phyloP scores from a whole-genome alignment of 1,140 invertebrate species.

The Ceratina calcarata region DNA sequence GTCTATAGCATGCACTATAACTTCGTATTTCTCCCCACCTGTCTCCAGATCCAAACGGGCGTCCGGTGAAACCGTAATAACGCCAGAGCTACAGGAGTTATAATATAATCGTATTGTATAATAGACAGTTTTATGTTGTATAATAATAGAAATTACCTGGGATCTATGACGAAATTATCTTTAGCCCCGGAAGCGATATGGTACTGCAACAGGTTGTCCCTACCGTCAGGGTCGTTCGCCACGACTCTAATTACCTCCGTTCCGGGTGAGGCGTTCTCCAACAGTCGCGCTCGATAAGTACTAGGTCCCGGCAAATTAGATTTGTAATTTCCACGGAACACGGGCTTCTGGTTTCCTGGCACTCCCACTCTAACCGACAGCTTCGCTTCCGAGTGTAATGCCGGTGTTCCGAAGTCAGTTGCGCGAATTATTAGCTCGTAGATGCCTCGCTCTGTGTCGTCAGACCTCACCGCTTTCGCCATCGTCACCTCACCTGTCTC shows the following conservation, averaged over 20 bases:
- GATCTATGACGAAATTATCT: slow-evolving; percentile 90
- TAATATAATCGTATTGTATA: too few species aligned
- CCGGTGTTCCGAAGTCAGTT: slow-evolving; percentile 86
- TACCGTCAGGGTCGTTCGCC: slow-evolving; percentile 88
- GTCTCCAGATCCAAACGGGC: slow-evolving; percentile 87
- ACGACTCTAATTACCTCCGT: slow-evolving; percentile 86
- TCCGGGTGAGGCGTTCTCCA: slow-evolving; percentile 86
- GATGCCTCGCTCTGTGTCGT: slow-evolving; percentile 87
- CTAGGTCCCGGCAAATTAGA: slow-evolving; percentile 82
- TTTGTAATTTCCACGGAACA: slow-evolving; percentile 87
- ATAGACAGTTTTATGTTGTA: background rate
- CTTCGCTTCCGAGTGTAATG: slow-evolving; percentile 84
- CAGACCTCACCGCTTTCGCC: slow-evolving; percentile 83
- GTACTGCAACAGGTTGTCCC: slow-evolving; percentile 86
- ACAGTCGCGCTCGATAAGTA: slow-evolving; percentile 85
- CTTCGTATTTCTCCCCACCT: slow-evolving; percentile 84
- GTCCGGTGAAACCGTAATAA: slow-evolving; percentile 87
- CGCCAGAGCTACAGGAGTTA: slow-evolving; percentile 82
- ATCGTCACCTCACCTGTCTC: slow-evolving; percentile 87
- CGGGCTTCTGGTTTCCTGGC: slow-evolving; percentile 88
- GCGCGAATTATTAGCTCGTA: slow-evolving; percentile 86
- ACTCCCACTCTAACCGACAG: slow-evolving; percentile 87
- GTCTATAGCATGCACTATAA: slow-evolving; percentile 87
- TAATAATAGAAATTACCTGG: slow-evolving; percentile 79
- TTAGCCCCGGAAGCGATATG: slow-evolving; percentile 87